Evolutionary conservation across 1,140 invertebrate genomes (phyloP).

Genomic region (Drosophila kanapiae): DNA sequence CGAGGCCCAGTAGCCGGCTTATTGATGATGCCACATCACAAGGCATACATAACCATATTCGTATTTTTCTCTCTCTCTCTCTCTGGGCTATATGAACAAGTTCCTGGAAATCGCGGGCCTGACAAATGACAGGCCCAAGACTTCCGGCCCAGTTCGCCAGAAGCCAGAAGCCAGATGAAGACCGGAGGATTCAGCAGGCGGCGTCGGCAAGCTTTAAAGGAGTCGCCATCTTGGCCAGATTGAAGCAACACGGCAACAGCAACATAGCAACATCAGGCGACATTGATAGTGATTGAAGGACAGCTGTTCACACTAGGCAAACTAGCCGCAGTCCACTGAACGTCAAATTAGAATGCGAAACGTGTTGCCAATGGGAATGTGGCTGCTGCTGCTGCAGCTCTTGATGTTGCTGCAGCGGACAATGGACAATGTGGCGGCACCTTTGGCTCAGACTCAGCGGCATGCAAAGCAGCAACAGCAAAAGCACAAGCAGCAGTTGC

Average conservation of each 20-base stretch:
- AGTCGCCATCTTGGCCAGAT: constrained; percentile 78
- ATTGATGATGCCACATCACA: constrained; percentile 77
- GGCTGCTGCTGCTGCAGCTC: constrained; percentile 13
- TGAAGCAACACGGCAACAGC: constrained; percentile 56
- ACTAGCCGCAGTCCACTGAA: constrained; percentile 54
- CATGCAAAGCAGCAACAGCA: constrained; percentile 67
- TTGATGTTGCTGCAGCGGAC: constrained; percentile 43
- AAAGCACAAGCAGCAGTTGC: neutral
- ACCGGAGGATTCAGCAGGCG: constrained; percentile 39
- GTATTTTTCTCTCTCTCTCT: constrained; percentile 9
- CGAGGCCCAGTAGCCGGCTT: constrained; percentile 69
- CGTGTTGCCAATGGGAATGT: constrained; percentile 77
- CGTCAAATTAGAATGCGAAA: constrained; percentile 85
- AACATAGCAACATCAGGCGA: constrained; percentile 50
- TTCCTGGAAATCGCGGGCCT: constrained; percentile 65
- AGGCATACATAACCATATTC: constrained; percentile 14
- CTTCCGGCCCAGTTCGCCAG: constrained; percentile 78
- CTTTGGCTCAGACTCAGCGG: constrained; percentile 63
- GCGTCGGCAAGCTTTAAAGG: constrained; percentile 61
- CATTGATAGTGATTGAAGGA: constrained; percentile 82
- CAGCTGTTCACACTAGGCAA: constrained; percentile 79
- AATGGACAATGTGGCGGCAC: constrained; percentile 79
- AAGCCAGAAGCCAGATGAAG: constrained; percentile 55
- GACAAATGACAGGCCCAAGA: constrained; percentile 77
- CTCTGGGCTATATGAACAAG: constrained; percentile 17